A percentile compares a stretch with the other conserved stretches of the same genome.
These are phyloP conservation scores for Stegana nigrithorax DNA, from an alignment of 2,888 invertebrate genomes.

Conservation along the genomic window DNA sequence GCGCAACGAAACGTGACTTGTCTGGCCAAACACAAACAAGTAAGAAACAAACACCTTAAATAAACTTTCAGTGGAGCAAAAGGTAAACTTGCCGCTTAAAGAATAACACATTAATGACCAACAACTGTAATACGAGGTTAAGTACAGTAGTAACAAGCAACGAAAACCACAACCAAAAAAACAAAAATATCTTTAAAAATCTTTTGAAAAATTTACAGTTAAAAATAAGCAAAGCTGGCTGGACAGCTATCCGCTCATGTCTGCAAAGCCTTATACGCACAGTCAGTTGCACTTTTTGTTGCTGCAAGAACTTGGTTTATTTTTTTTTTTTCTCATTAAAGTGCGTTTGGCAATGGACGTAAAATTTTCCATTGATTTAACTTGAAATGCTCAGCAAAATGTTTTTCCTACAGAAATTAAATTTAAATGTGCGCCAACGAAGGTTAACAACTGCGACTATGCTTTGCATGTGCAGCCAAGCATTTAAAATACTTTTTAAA, in stretches of 20 bases:
- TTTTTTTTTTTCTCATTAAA: not conserved
- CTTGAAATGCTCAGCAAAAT: no score
- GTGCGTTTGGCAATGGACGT: not conserved
- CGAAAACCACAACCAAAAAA: constrained; percentile 23
- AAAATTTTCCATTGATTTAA: no score
- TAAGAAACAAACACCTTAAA: no score
- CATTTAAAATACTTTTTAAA: constrained; percentile 29
- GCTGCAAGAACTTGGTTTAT: not conserved
- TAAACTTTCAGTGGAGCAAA: no score
- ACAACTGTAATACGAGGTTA: constrained; percentile 33
- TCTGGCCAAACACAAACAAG: constrained; percentile 32
- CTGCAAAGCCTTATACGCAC: no score
- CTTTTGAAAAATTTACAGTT: no score
- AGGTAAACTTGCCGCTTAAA: not conserved
- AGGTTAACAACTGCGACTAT: constrained; percentile 46
- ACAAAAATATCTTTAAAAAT: not conserved
- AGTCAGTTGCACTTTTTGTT: not conserved
- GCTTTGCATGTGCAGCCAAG: constrained; percentile 42
- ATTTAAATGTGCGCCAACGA: constrained; percentile 23
- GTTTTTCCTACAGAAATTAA: no score
- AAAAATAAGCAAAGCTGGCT: no score
- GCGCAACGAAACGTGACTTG: constrained; percentile 46
- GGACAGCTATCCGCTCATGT: no score
- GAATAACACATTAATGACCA: not conserved
- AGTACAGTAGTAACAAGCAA: constrained; percentile 24